Conservation (phyloP, 2,797 vertebrate genomes). For the Karalla daura region DNA sequence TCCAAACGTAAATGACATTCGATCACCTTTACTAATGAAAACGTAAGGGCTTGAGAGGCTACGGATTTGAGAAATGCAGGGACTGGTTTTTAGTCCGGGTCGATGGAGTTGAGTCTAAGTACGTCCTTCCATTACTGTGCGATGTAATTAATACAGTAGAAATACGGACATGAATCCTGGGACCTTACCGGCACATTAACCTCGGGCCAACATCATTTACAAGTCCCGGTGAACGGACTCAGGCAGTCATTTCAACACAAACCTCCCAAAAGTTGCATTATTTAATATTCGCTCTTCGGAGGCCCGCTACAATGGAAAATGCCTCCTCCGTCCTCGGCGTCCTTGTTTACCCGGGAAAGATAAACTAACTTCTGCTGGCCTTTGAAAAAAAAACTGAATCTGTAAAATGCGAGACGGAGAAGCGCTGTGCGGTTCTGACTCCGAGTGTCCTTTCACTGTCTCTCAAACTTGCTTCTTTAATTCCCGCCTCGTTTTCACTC, state of each 20-base stretch:
- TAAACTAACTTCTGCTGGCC: constrained; percentile 19
- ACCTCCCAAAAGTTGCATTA: constrained; percentile 43
- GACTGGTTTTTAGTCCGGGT: neutral
- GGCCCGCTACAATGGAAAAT: constrained; percentile 14
- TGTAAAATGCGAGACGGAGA: constrained; percentile 3
- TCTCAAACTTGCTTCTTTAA: constrained; percentile 14
- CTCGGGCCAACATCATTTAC: constrained; percentile 73
- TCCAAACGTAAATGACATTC: neutral
- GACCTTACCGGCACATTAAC: constrained; percentile 77
- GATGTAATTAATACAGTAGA: constrained; percentile 61
- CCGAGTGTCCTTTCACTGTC: neutral
- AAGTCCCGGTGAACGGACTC: constrained; percentile 31
- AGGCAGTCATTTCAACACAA: constrained; percentile 48
- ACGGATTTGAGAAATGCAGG: neutral
- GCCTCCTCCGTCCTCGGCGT: constrained; percentile 31
- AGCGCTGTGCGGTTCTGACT: constrained; percentile 1
- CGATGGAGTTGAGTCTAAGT: constrained; percentile 10
- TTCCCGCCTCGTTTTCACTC: constrained; percentile 32
- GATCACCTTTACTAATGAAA: constrained; percentile 1
- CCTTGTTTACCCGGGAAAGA: constrained; percentile 36
- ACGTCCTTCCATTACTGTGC: constrained; percentile 38
- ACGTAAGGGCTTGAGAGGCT: neutral
- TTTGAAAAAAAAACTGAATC: constrained; percentile 21
- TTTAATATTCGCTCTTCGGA: constrained; percentile 33
- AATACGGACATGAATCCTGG: constrained; percentile 46